Conservation (phyloP, 2,888 invertebrate species). For the Prosapia bicincta region DNA sequence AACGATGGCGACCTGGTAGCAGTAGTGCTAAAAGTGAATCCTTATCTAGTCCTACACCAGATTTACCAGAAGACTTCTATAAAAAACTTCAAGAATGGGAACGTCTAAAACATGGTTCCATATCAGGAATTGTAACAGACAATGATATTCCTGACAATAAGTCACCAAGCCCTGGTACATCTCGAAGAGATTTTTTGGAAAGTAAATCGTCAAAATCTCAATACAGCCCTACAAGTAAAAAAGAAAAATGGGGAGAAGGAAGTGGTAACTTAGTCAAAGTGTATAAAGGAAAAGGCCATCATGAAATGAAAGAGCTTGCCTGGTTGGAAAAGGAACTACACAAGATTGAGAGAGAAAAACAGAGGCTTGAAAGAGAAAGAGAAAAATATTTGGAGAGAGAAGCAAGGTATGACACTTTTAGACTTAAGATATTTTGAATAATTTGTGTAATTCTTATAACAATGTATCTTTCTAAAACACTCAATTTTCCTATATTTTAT, state of each 20-base stretch:
- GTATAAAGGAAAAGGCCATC: conserved; percentile 41
- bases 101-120: conserved; percentile 21
- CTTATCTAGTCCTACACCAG: conserved; percentile 31
- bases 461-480: too few species aligned
- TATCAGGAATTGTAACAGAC: background rate
- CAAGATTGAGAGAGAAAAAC: conserved; percentile 59
- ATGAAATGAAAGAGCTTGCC: conserved; percentile 52
- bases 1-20: conserved; percentile 52
- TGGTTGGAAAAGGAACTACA: conserved; percentile 58
- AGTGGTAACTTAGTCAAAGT: conserved; percentile 23
- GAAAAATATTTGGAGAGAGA: conserved; percentile 63
- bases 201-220: conserved; percentile 17
- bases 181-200: conserved; percentile 34
- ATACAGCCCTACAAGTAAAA: conserved; percentile 14
- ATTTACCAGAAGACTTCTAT: conserved; percentile 45
- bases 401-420: conserved; percentile 49
- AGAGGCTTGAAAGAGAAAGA: conserved; percentile 56
- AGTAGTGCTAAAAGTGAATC: conserved; percentile 20
- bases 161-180: conserved; percentile 42
- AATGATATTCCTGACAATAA: conserved; percentile 30
- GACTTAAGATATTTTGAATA: background rate
- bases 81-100: conserved; percentile 61
- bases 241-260: conserved; percentile 20
- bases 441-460: too few species aligned
- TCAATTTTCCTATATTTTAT: too few species aligned